phyloP scores from a whole-genome alignment of 1,140 invertebrate species.

The Drosophila nigrodunni region DNA sequence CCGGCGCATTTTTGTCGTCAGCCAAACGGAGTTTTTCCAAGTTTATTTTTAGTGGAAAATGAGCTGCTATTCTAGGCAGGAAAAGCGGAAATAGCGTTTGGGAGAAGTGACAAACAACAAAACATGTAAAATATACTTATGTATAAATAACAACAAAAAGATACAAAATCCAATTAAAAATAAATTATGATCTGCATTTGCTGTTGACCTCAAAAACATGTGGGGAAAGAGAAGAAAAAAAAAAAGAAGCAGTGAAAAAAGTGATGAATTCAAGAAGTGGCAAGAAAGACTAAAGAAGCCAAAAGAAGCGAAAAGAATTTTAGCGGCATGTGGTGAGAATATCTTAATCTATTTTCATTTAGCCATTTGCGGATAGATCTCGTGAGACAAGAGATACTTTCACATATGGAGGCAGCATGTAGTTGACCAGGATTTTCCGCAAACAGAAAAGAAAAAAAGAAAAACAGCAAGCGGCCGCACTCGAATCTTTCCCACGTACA shows the following conservation, averaged over 20 bases:
- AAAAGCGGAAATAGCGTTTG: slow-evolving; percentile 59
- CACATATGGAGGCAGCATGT: slow-evolving; percentile 36
- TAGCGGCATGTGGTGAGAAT: slow-evolving; percentile 38
- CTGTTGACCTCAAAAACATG: slow-evolving; percentile 14
- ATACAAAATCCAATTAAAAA: slow-evolving; percentile 73
- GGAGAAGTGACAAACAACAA: slow-evolving; percentile 59
- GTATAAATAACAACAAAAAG: slow-evolving; percentile 39
- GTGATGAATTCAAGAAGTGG: not conserved
- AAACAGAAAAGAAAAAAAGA: not conserved
- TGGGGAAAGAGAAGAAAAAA: not conserved
- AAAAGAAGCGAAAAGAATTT: slow-evolving; percentile 46
- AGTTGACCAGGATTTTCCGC: slow-evolving; percentile 30
- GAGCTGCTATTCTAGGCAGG: slow-evolving; percentile 8
- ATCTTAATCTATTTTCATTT: slow-evolving; percentile 14
- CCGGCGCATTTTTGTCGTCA: slow-evolving; percentile 57
- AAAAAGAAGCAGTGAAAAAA: not conserved
- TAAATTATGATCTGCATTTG: slow-evolving; percentile 76
- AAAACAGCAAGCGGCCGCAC: slow-evolving; percentile 19
- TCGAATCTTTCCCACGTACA: slow-evolving; percentile 24
- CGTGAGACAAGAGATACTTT: not conserved
- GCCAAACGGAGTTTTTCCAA: slow-evolving; percentile 38
- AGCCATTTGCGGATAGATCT: slow-evolving; percentile 5
- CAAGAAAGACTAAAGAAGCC: too few species aligned
- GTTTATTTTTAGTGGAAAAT: slow-evolving; percentile 56
- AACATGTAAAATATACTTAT: slow-evolving; percentile 25